Evolutionary conservation across 2,113 vertebrate species (phyloP).

Genomic region (Promerops cafer): DNA sequence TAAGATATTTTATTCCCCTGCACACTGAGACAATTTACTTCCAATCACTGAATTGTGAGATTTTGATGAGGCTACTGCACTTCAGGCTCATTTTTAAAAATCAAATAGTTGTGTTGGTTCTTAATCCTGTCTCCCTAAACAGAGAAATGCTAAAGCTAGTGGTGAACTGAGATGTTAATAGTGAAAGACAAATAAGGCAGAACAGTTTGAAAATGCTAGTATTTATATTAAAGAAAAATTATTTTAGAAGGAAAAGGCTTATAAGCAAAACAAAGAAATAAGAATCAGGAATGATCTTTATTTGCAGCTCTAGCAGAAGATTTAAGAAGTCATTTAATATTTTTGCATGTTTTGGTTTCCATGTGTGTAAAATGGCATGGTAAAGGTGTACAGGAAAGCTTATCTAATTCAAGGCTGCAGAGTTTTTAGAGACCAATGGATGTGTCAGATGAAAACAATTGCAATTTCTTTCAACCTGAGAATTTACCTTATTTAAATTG

Average conservation of each 20-base stretch:
- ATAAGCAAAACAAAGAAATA: not conserved
- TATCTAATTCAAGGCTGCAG: not conserved
- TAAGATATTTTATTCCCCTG: not conserved
- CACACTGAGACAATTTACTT: not conserved
- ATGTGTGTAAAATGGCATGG: not conserved
- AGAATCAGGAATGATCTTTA: not conserved
- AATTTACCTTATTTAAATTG: not conserved
- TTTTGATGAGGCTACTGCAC: not conserved
- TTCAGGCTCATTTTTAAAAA: not conserved
- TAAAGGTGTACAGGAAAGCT: not conserved
- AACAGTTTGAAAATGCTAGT: not conserved
- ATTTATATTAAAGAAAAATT: not conserved
- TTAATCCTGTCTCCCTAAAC: not conserved
- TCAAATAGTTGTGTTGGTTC: not conserved
- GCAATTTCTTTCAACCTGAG: not conserved
- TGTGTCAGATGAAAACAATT: not conserved
- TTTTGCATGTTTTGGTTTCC: not conserved
- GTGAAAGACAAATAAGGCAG: not conserved
- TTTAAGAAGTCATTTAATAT: not conserved
- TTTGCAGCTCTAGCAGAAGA: not conserved
- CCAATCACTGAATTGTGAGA: not conserved
- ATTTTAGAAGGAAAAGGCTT: not conserved
- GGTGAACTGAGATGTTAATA: not conserved
- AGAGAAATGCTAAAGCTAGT: not conserved
- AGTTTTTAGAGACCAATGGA: not conserved